These are phyloP conservation scores for Villa cingulata DNA, from an alignment of 2,888 invertebrate genomes.

Conservation along the genomic window DNA sequence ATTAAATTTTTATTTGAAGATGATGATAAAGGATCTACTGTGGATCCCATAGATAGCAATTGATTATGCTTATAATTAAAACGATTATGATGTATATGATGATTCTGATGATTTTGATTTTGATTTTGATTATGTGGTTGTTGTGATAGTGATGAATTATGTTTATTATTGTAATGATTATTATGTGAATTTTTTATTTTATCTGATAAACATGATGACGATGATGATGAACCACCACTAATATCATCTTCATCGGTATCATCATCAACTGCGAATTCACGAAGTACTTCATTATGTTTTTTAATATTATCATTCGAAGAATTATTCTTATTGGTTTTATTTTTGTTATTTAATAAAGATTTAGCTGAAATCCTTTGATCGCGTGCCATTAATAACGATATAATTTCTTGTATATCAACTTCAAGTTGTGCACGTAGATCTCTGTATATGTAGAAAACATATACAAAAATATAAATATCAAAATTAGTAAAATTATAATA, in stretches of 20 bases:
- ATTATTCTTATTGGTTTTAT: constrained; percentile 14
- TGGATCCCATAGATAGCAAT: background rate
- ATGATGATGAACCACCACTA: background rate
- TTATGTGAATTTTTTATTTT: background rate
- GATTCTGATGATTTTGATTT: too few relatives aligned
- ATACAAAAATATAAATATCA: background rate
- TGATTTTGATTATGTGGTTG: too few relatives aligned
- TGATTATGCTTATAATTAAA: background rate
- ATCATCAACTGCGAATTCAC: constrained; percentile 20
- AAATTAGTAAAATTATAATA: too few relatives aligned
- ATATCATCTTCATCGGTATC: constrained; percentile 36
- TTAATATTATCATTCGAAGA: constrained; percentile 28
- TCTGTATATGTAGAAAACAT: constrained; percentile 44
- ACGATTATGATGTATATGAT: too few relatives aligned
- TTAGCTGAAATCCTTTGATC: constrained; percentile 27
- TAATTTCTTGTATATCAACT: constrained; percentile 36
- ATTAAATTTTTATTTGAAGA: background rate
- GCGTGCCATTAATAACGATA: constrained; percentile 28
- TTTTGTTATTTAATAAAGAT: background rate
- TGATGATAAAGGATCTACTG: constrained; percentile 27
- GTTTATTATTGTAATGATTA: background rate
- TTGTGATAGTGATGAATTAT: too few relatives aligned
- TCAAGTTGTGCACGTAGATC: constrained; percentile 89
- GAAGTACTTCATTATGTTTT: too few relatives aligned
- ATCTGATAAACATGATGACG: background rate